Conservation (phyloP, 2,888 invertebrate genomes). For the Smittia sp. region DNA sequence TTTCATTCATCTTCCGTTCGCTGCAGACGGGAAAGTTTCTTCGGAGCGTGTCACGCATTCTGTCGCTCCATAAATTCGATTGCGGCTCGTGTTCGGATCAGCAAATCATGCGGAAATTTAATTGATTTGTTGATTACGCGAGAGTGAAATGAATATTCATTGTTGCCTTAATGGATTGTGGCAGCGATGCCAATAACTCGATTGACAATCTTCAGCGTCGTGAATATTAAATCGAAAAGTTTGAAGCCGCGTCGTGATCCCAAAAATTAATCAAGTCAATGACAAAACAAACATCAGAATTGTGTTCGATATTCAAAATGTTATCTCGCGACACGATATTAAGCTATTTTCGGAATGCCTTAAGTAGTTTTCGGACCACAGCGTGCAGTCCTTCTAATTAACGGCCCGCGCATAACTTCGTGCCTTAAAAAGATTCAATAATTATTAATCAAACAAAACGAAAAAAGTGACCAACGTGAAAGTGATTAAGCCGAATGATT, state of each 20-base stretch:
- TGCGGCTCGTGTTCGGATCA: background rate
- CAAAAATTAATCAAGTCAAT: background rate
- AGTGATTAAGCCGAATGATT: constrained; percentile 14
- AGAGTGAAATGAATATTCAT: background rate
- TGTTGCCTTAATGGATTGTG: background rate
- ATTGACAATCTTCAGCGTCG: background rate
- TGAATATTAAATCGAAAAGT: background rate
- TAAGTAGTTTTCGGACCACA: background rate
- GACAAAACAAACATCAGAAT: background rate
- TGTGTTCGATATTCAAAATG: background rate
- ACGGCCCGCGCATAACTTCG: background rate
- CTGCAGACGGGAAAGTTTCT: background rate
- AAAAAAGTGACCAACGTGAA: background rate
- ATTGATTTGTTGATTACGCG: background rate
- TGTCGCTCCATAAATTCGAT: background rate
- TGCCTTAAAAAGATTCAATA: background rate
- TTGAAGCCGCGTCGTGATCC: no score
- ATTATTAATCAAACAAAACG: constrained; percentile 15
- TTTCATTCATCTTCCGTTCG: background rate
- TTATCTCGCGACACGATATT: background rate
- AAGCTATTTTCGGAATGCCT: constrained; percentile 6
- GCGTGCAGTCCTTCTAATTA: constrained; percentile 15
- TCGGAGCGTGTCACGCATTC: background rate
- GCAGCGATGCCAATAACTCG: background rate
- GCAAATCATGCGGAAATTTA: constrained; percentile 20